Conservation (phyloP, 2,888 invertebrate genomes). For the Acanthosepion esculentum region DNA sequence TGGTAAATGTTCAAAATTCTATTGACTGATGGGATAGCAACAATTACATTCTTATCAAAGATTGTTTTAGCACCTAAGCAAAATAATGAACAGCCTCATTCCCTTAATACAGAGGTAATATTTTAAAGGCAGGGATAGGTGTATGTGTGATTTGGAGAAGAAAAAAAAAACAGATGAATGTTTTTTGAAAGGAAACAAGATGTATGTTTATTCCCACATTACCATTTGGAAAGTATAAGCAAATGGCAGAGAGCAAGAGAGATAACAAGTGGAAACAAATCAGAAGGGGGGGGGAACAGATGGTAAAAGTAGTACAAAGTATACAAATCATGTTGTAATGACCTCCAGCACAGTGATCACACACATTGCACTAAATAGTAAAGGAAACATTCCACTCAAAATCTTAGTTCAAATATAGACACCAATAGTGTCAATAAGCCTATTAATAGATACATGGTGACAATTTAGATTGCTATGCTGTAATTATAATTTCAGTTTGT, state of each 20-base stretch:
- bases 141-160: too few relatives aligned
- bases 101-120: too few relatives aligned
- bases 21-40: too few relatives aligned
- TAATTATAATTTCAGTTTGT: neutral
- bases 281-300: neutral
- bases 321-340: neutral
- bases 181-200: too few relatives aligned
- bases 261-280: neutral
- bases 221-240: too few relatives aligned
- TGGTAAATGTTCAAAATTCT: too few relatives aligned
- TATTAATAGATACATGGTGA: neutral
- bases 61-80: too few relatives aligned
- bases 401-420: neutral
- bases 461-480: neutral
- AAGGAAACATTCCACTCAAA: neutral
- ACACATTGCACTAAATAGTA: neutral
- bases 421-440: neutral
- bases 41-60: too few relatives aligned
- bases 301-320: neutral
- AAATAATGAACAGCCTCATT: too few relatives aligned
- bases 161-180: too few relatives aligned
- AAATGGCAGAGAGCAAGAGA: neutral
- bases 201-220: too few relatives aligned
- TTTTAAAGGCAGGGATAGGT: too few relatives aligned
- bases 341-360: neutral